Conservation (phyloP, 2,113 vertebrate genomes). For the Pithys albifrons region DNA sequence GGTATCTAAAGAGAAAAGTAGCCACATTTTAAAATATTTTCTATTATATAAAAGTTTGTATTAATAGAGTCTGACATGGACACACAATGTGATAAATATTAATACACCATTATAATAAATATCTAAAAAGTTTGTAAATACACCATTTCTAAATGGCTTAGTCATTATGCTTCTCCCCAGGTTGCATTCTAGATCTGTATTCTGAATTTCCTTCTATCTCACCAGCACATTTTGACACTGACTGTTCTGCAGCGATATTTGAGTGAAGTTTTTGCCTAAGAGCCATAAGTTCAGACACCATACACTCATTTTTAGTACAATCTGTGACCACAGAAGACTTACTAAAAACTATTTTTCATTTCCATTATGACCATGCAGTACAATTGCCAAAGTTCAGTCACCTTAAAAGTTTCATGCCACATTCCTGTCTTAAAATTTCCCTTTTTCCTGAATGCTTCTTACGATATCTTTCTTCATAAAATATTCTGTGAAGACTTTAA, state of each 20-base stretch:
- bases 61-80: not conserved
- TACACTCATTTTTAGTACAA: not conserved
- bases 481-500: slow-evolving; percentile 4
- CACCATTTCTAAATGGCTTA: not conserved
- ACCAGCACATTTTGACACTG: not conserved
- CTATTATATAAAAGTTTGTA: not conserved
- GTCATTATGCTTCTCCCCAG: not conserved
- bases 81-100: not conserved
- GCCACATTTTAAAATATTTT: not conserved
- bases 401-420: not conserved
- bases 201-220: not conserved
- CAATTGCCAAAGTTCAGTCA: not conserved
- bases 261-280: not conserved
- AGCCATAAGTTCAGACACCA: not conserved
- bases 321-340: not conserved
- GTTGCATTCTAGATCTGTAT: not conserved
- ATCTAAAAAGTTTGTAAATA: not conserved
- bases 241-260: not conserved
- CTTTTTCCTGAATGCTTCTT: not conserved
- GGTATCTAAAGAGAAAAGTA: not conserved
- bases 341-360: not conserved
- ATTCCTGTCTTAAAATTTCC: not conserved
- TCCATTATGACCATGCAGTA: not conserved
- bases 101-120: not conserved
- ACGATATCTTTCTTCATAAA: not conserved